Conservation (phyloP, 2,888 invertebrate species). For the Macrosoma leucophasiata region DNA sequence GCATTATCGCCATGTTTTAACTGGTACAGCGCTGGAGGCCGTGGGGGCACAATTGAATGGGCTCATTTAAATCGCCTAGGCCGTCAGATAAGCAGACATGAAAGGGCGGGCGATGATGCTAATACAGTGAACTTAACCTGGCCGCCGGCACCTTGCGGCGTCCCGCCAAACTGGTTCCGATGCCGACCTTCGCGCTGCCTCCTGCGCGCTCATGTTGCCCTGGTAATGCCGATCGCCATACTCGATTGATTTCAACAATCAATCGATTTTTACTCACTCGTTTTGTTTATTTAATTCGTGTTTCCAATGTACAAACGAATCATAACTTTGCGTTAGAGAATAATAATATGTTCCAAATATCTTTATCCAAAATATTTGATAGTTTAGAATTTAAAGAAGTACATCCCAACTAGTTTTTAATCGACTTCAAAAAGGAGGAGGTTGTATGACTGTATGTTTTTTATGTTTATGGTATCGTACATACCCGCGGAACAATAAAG, state of each 20-base stretch:
- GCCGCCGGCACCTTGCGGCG: constrained; percentile 67
- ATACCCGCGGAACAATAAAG: no score
- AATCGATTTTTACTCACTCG: no score
- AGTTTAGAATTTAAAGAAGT: no score
- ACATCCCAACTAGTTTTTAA: no score
- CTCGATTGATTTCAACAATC: constrained; percentile 63
- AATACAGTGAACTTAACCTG: constrained; percentile 69
- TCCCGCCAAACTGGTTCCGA: constrained; percentile 66
- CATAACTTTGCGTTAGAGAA: no score
- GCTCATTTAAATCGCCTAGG: constrained; percentile 60
- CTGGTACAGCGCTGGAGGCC: constrained; percentile 20
- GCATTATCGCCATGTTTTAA: constrained; percentile 4
- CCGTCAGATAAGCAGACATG: constrained; percentile 64
- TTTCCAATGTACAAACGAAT: no score
- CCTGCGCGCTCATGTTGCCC: constrained; percentile 53
- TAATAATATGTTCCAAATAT: constrained; percentile 6
- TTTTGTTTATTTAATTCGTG: no score
- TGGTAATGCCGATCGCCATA: constrained; percentile 53
- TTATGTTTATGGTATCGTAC: no score
- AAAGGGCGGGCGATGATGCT: constrained; percentile 69
- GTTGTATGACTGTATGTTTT: no score
- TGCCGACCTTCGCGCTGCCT: constrained; percentile 63
- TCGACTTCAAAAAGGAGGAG: no score
- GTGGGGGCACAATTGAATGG: constrained; percentile 53
- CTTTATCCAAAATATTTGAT: no score